Evolutionary conservation across 2,888 invertebrate species (phyloP).

Genomic region (Tetramorium bicarinatum): DNA sequence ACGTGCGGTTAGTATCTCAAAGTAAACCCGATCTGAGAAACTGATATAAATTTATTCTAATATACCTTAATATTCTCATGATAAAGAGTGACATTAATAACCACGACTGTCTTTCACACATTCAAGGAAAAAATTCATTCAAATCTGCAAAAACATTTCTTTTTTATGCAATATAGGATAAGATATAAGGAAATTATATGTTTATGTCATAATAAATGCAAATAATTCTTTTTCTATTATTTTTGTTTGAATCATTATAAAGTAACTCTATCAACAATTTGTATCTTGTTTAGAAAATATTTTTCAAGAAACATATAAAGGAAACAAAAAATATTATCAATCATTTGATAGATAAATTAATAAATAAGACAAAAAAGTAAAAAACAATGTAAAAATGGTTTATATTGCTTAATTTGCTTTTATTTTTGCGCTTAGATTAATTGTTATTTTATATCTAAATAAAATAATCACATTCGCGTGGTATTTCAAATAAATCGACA

Average conservation of each 20-base stretch:
- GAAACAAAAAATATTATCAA: neutral
- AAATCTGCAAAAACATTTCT: neutral
- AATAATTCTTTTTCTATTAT: neutral
- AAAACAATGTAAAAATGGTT: neutral
- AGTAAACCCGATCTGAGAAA: constrained; percentile 62
- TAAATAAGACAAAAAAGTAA: neutral
- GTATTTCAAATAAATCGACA: neutral
- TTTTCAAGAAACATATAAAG: neutral
- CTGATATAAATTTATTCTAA: constrained; percentile 41
- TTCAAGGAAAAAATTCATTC: neutral
- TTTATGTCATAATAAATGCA: neutral
- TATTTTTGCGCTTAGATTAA: neutral
- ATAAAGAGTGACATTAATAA: constrained; percentile 39
- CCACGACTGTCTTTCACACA: neutral
- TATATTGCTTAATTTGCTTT: neutral
- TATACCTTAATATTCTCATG: neutral
- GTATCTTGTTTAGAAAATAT: neutral
- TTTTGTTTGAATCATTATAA: neutral
- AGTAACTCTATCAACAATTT: neutral
- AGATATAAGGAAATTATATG: neutral
- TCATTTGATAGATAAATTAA: neutral
- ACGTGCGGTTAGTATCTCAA: constrained; percentile 66
- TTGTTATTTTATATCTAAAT: neutral
- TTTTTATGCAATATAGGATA: neutral
- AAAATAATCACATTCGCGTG: neutral